A percentile compares a stretch with the other conserved stretches of the same genome.
Evolutionary conservation across 2,888 invertebrate species (phyloP).

Genomic region (Beris chalybata): DNA sequence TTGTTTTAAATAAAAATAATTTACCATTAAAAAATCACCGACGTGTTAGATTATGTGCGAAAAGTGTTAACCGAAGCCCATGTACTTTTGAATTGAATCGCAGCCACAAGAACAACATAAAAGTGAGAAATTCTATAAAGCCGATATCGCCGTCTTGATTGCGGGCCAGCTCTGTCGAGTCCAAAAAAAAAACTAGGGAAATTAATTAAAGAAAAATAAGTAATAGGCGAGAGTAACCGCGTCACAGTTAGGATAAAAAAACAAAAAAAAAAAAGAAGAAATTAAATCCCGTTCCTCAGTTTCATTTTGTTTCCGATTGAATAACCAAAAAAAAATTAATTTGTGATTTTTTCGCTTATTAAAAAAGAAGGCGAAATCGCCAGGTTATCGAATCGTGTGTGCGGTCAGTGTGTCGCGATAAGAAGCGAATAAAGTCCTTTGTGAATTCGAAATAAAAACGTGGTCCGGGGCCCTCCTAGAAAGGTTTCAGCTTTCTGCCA

Average conservation of each 20-base stretch:
- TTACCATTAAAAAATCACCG: slow-evolving; percentile 25
- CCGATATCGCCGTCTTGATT: slow-evolving; percentile 56
- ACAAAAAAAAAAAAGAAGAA: not conserved
- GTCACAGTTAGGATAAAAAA: not conserved
- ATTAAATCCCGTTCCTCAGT: not conserved
- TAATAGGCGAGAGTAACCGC: not conserved
- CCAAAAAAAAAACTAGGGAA: not conserved
- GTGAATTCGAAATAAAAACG: too few relatives aligned
- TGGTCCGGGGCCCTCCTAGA: too few relatives aligned
- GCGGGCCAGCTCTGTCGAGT: slow-evolving; percentile 39
- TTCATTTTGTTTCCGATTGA: slow-evolving; percentile 43
- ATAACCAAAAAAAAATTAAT: slow-evolving; percentile 24
- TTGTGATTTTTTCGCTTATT: slow-evolving; percentile 43
- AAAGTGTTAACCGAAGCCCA: slow-evolving; percentile 32
- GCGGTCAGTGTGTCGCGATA: too few relatives aligned
- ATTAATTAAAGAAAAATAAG: not conserved
- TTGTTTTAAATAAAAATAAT: slow-evolving; percentile 50
- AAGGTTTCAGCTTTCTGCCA: too few relatives aligned
- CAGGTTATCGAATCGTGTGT: too few relatives aligned
- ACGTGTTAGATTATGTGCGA: slow-evolving; percentile 31
- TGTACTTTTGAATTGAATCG: slow-evolving; percentile 30
- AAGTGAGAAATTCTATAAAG: slow-evolving; percentile 47
- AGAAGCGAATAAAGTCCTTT: too few relatives aligned
- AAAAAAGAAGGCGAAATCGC: slow-evolving; percentile 41
- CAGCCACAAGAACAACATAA: slow-evolving; percentile 40